These are phyloP conservation scores for Frankliniella intonsa DNA, from an alignment of 2,888 invertebrate genomes.

Conservation along the genomic window DNA sequence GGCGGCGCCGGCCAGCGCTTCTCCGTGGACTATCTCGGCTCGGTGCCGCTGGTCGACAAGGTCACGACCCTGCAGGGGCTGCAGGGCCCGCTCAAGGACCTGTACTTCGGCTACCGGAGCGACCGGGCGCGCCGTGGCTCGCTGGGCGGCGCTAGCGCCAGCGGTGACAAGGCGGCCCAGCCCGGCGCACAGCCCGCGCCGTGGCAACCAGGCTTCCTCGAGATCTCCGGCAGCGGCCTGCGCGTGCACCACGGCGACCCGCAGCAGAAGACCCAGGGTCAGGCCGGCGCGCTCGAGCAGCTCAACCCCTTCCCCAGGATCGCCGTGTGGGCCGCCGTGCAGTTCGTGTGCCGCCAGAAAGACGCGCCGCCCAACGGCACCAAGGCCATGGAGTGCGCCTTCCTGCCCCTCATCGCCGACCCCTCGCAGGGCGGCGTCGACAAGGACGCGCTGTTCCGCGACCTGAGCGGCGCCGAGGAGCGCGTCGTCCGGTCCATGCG, in stretches of 20 bases:
- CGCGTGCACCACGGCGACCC: neutral
- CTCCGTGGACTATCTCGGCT: conserved; percentile 73
- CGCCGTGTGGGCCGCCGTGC: conserved; percentile 89
- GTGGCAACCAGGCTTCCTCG: conserved; percentile 44
- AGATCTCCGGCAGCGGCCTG: conserved; percentile 45
- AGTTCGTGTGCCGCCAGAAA: conserved; percentile 63
- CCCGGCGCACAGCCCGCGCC: conserved; percentile 29
- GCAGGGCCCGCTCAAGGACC: conserved; percentile 70
- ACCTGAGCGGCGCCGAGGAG: conserved; percentile 54
- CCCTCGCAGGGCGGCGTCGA: conserved; percentile 64
- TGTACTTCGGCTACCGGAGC: conserved; percentile 51
- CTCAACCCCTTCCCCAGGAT: conserved; percentile 84
- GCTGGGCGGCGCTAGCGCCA: no score
- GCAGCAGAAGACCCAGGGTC: neutral
- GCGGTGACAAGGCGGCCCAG: neutral
- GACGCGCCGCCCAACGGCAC: neutral
- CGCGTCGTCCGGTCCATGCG: conserved; percentile 43
- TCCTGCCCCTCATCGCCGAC: conserved; percentile 77
- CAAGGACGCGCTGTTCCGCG: conserved; percentile 62
- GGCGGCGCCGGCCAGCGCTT: conserved; percentile 39
- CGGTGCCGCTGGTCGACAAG: conserved; percentile 64
- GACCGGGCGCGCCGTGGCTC: conserved; percentile 12
- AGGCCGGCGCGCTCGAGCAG: conserved; percentile 39
- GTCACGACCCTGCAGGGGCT: conserved; percentile 78
- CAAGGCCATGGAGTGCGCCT: conserved; percentile 59